Conservation (phyloP, 2,113 vertebrate species). For the Odobenus rosmarus region DNA sequence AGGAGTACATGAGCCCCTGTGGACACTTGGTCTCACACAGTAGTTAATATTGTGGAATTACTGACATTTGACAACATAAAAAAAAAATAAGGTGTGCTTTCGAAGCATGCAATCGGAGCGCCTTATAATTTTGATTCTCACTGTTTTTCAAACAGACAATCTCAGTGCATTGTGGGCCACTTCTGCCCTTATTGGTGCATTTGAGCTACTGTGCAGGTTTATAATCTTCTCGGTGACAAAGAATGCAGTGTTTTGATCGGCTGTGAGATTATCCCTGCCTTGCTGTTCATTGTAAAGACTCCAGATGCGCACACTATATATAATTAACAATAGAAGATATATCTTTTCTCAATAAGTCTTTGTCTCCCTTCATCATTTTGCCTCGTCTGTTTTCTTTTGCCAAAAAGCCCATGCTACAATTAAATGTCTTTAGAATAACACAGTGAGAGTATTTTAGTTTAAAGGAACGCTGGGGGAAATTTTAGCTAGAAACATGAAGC, state of each 20-base stretch:
- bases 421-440: conserved; percentile 78
- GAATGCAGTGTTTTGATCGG: conserved; percentile 76
- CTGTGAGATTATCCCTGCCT: conserved; percentile 76
- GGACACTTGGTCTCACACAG: not conserved
- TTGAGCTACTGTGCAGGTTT: conserved; percentile 72
- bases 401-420: conserved; percentile 77
- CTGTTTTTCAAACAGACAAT: conserved; percentile 54
- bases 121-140: conserved; percentile 55
- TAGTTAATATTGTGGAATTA: not conserved
- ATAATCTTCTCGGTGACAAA: conserved; percentile 76
- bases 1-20: not conserved
- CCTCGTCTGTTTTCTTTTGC: conserved; percentile 78
- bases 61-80: not conserved
- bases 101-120: not conserved
- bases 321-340: conserved; percentile 79
- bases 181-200: conserved; percentile 58
- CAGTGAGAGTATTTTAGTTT: conserved; percentile 69
- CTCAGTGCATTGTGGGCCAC: conserved; percentile 28
- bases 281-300: conserved; percentile 71
- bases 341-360: conserved; percentile 76
- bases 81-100: not conserved
- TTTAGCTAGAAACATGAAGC: conserved; percentile 54
- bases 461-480: conserved; percentile 62
- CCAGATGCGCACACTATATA: conserved; percentile 75
- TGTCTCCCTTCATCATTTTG: conserved; percentile 76